phyloP scores from a whole-genome alignment of 2,797 vertebrate genomes.

The Lepus oiostolus region DNA sequence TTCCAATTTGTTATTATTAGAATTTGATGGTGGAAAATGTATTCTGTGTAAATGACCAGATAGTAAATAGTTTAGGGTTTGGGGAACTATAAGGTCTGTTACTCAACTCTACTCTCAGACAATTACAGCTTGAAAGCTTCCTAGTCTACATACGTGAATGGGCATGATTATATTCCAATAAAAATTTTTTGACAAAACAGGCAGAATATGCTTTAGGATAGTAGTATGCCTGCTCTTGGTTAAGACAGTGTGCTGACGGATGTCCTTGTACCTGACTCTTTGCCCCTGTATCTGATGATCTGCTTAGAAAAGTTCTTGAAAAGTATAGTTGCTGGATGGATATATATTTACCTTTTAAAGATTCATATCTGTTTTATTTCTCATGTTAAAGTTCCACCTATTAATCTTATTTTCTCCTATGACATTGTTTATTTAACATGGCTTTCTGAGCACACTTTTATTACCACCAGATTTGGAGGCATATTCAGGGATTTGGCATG shows the following conservation, averaged over 20 bases:
- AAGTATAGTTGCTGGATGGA: background rate
- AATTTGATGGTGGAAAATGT: background rate
- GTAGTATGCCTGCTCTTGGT: background rate
- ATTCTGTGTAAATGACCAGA: background rate
- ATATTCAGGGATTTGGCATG: background rate
- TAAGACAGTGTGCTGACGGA: background rate
- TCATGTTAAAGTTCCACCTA: background rate
- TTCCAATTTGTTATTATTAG: background rate
- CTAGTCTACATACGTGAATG: background rate
- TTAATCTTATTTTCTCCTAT: background rate
- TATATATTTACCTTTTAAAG: background rate
- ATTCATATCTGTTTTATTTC: background rate
- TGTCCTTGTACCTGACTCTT: background rate
- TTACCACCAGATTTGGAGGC: background rate
- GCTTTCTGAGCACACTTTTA: background rate
- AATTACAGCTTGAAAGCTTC: background rate
- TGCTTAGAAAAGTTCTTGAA: background rate
- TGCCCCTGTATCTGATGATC: background rate
- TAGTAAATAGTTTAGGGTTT: background rate
- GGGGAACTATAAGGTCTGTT: background rate
- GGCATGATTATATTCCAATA: background rate
- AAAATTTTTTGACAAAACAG: background rate
- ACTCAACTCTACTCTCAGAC: background rate
- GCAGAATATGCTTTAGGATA: background rate
- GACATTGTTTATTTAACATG: background rate